phyloP scores from a whole-genome alignment of 2,113 vertebrate genomes.

The Parus major region DNA sequence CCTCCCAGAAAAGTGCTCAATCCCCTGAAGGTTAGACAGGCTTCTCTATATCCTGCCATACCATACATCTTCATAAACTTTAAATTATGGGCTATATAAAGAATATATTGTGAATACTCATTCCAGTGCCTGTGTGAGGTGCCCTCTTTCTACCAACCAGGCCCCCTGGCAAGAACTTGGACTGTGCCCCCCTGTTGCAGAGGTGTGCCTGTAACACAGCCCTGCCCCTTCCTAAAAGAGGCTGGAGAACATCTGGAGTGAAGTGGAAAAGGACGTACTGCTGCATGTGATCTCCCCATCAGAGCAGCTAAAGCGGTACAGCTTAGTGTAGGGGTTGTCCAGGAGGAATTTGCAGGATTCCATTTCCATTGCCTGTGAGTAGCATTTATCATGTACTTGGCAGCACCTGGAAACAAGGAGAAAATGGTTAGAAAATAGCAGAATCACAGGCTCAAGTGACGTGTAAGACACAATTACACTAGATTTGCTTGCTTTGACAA shows the following conservation, averaged over 20 bases:
- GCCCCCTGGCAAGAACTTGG: background rate
- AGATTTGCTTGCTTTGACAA: background rate
- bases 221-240: background rate
- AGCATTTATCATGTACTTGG: slow-evolving; percentile 82
- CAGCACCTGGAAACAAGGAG: slow-evolving; percentile 81
- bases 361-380: background rate
- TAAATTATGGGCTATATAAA: background rate
- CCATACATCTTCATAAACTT: background rate
- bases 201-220: rapidly evolving
- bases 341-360: slow-evolving; percentile 52
- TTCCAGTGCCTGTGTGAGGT: rapidly evolving
- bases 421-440: background rate
- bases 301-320: slow-evolving; percentile 75
- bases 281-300: slow-evolving; percentile 70
- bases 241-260: background rate
- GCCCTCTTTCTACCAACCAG: background rate
- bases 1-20: background rate
- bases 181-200: background rate
- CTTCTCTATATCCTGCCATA: rapidly evolving
- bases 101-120: rapidly evolving
- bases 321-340: slow-evolving; percentile 81
- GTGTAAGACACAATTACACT: background rate
- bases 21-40: background rate
- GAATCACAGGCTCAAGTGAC: background rate
- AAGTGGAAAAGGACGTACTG: slow-evolving; percentile 70